Percentiles rank a stretch among this genome's conserved stretches.
These are phyloP conservation scores for Flexamia atlantica DNA, from an alignment of 2,888 invertebrate species.

Conservation along the genomic window DNA sequence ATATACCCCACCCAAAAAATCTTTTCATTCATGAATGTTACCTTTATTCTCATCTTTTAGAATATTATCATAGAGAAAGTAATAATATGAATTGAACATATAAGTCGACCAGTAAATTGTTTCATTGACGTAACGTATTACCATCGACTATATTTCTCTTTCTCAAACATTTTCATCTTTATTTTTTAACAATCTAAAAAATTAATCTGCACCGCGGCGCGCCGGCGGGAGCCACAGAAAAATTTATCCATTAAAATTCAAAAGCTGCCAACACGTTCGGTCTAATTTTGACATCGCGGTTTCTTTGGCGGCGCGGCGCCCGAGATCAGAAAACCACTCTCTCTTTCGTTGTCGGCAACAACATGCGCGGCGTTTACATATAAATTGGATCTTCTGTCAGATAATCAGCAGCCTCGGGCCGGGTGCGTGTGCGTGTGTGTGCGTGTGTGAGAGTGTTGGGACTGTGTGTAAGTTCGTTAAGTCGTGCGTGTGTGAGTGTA, in stretches of 20 bases:
- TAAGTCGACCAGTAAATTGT: too few species aligned
- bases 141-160: too few species aligned
- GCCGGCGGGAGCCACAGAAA: background rate
- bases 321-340: conserved; percentile 20
- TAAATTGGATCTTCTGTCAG: conserved; percentile 52
- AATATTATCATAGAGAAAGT: too few species aligned
- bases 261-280: conserved; percentile 13
- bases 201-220: background rate
- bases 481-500: background rate
- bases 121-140: too few species aligned
- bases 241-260: conserved; percentile 30
- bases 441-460: background rate
- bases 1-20: too few species aligned
- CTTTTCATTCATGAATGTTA: too few species aligned
- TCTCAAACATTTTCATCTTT: too few species aligned
- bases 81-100: too few species aligned
- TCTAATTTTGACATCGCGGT: conserved; percentile 15
- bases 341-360: conserved; percentile 11
- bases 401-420: conserved; percentile 45
- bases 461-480: background rate
- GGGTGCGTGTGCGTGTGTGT: conserved; percentile 24
- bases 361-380: conserved; percentile 49
- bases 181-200: too few species aligned
- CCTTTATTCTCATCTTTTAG: too few species aligned
- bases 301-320: conserved; percentile 33